These are phyloP conservation scores for Galerucella nymphaeae DNA, from an alignment of 2,888 invertebrate genomes.

Conservation along the genomic window DNA sequence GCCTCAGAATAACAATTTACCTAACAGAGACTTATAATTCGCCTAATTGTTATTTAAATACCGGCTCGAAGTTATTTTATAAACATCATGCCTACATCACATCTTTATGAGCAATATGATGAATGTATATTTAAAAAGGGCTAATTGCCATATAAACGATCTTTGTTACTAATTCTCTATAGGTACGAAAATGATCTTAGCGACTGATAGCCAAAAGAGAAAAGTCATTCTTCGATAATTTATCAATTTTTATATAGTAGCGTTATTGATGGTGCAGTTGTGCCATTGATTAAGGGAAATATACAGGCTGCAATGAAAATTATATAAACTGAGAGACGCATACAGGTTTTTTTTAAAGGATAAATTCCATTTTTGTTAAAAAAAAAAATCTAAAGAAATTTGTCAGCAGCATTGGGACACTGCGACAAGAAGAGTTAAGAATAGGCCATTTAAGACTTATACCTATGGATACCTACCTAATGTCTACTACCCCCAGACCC, in stretches of 20 bases:
- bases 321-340: not conserved
- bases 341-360: not conserved
- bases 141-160: slow-evolving; percentile 54
- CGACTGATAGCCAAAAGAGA: slow-evolving; percentile 43
- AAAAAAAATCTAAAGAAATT: too few species aligned
- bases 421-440: too few species aligned
- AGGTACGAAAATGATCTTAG: slow-evolving; percentile 43
- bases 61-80: slow-evolving; percentile 35
- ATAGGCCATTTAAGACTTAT: too few species aligned
- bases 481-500: too few species aligned
- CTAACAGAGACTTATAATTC: not conserved
- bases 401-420: too few species aligned
- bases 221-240: slow-evolving; percentile 52
- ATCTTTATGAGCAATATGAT: slow-evolving; percentile 48
- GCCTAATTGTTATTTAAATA: slow-evolving; percentile 50
- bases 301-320: not conserved
- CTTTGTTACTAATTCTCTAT: slow-evolving; percentile 44
- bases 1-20: not conserved
- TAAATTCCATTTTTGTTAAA: too few species aligned
- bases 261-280: slow-evolving; percentile 1
- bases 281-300: slow-evolving; percentile 5
- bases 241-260: slow-evolving; percentile 43
- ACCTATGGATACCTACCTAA: too few species aligned
- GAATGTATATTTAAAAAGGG: slow-evolving; percentile 56
- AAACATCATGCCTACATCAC: slow-evolving; percentile 39